Conservation (phyloP, 2,888 invertebrate species). For the Ormyrus pomaceus region DNA sequence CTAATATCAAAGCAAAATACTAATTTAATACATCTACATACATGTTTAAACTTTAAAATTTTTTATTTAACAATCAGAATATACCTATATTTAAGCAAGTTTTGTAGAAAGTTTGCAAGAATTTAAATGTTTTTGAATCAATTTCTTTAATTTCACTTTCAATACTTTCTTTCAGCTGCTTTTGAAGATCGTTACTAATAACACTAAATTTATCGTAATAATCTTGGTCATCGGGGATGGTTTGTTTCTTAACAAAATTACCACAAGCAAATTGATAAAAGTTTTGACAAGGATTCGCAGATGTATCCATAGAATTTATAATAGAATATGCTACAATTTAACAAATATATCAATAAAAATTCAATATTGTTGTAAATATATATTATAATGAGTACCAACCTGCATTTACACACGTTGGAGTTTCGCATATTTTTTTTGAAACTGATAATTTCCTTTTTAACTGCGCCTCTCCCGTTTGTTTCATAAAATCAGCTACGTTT, state of each 20-base stretch:
- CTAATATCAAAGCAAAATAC: not conserved
- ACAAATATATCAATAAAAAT: not conserved
- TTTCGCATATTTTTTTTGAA: not conserved
- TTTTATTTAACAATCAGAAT: not conserved
- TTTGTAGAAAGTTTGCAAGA: constrained; percentile 89
- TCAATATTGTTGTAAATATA: not conserved
- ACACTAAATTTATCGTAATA: constrained; percentile 86
- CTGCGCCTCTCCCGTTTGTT: too few relatives aligned
- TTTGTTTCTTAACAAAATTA: not conserved
- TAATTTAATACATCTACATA: too few relatives aligned
- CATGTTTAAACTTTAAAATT: too few relatives aligned
- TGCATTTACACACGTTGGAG: not conserved
- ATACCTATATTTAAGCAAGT: constrained; percentile 92
- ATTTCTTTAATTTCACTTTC: constrained; percentile 79
- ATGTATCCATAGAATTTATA: constrained; percentile 83
- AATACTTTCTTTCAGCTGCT: constrained; percentile 83
- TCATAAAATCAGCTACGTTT: too few relatives aligned
- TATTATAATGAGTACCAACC: not conserved
- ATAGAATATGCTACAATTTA: constrained; percentile 80
- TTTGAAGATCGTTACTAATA: constrained; percentile 84
- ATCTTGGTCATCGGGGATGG: constrained; percentile 70
- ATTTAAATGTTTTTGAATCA: constrained; percentile 84
- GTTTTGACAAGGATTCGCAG: constrained; percentile 85
- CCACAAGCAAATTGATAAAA: constrained; percentile 88
- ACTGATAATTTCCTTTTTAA: not conserved